A percentile compares a stretch with the other conserved stretches of the same genome.
These are phyloP conservation scores for Alcis repandata DNA, from an alignment of 2,888 invertebrate genomes.

Conservation along the genomic window DNA sequence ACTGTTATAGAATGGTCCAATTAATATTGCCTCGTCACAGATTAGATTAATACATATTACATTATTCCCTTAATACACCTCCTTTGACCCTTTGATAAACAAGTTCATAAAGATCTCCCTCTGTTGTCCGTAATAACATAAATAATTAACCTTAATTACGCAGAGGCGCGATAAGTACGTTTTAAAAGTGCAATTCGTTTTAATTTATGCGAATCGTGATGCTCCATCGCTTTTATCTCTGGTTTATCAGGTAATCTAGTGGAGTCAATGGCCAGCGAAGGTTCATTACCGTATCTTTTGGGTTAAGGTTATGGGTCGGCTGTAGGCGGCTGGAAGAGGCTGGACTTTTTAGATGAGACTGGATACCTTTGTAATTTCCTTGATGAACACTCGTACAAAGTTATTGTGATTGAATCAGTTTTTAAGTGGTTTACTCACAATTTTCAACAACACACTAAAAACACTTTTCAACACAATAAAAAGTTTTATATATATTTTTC, in stretches of 20 bases:
- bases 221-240: slow-evolving; percentile 38
- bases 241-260: slow-evolving; percentile 65
- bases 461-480: too few relatives aligned
- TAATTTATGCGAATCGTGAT: slow-evolving; percentile 51
- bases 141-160: slow-evolving; percentile 34
- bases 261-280: slow-evolving; percentile 60
- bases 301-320: slow-evolving; percentile 47
- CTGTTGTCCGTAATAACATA: slow-evolving; percentile 25
- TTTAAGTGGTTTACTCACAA: too few relatives aligned
- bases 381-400: too few relatives aligned
- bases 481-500: too few relatives aligned
- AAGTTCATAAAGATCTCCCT: slow-evolving; percentile 18
- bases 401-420: too few relatives aligned
- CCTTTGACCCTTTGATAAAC: slow-evolving; percentile 15
- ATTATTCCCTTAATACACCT: not conserved
- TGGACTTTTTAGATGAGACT: not conserved
- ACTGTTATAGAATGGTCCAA: too few relatives aligned
- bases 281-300: slow-evolving; percentile 67
- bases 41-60: not conserved
- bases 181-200: slow-evolving; percentile 46
- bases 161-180: slow-evolving; percentile 31
- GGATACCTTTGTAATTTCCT: too few relatives aligned
- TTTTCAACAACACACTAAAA: too few relatives aligned
- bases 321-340: slow-evolving; percentile 42
- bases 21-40: too few relatives aligned